Evolutionary conservation across 2,797 vertebrate genomes (phyloP).

Genomic region (Emys orbicularis): DNA sequence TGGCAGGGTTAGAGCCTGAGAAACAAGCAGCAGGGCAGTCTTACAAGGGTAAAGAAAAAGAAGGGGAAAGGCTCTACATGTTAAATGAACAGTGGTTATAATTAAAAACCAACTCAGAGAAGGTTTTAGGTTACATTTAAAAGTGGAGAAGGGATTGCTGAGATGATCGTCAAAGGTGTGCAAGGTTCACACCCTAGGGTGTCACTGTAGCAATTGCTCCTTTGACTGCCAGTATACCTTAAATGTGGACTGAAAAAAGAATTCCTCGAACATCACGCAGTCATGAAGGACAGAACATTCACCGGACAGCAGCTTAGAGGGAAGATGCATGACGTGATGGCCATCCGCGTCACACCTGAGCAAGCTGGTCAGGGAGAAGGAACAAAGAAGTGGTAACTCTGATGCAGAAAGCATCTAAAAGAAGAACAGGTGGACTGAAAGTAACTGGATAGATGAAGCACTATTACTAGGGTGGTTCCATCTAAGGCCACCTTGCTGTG

Average conservation of each 20-base stretch:
- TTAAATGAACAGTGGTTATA: background rate
- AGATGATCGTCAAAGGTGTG: background rate
- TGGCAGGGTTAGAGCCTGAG: background rate
- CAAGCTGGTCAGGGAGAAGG: background rate
- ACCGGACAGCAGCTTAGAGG: background rate
- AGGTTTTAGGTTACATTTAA: background rate
- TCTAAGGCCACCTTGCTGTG: background rate
- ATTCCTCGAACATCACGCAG: background rate
- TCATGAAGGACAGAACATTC: background rate
- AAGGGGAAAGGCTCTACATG: background rate
- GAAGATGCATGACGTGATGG: fast-evolving
- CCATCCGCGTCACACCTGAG: background rate
- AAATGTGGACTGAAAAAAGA: background rate
- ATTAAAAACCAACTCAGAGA: background rate
- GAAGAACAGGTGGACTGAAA: background rate
- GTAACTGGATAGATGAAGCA: background rate
- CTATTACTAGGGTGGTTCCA: background rate
- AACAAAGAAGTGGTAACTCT: background rate
- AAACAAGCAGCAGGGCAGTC: background rate
- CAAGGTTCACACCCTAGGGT: background rate
- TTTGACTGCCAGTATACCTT: background rate
- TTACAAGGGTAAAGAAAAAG: background rate
- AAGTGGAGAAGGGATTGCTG: background rate
- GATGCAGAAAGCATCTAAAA: background rate
- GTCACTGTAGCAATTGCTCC: background rate